Percentiles rank a stretch among this genome's conserved stretches.
These are phyloP conservation scores for Otus sunia DNA, from an alignment of 2,113 vertebrate species.

Conservation along the genomic window DNA sequence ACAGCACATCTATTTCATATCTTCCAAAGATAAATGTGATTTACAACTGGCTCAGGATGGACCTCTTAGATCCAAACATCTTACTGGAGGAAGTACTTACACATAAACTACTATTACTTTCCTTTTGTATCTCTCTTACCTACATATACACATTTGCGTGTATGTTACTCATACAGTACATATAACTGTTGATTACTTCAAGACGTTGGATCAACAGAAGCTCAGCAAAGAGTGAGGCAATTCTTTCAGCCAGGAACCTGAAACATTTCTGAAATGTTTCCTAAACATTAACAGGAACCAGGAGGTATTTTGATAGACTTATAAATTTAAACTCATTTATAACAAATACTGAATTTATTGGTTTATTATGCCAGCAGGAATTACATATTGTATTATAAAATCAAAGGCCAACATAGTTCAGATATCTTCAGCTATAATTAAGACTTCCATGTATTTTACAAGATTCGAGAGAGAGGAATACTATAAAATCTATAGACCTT, in stretches of 20 bases:
- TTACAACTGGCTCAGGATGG: neutral
- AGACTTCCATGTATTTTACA: constrained; percentile 71
- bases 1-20: neutral
- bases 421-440: constrained; percentile 75
- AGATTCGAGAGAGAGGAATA: constrained; percentile 36
- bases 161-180: neutral
- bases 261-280: constrained; percentile 78
- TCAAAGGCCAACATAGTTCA: constrained; percentile 79
- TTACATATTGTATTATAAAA: constrained; percentile 79
- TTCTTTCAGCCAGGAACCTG: constrained; percentile 50
- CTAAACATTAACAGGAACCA: constrained; percentile 76
- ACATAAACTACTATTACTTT: neutral
- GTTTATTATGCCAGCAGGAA: constrained; percentile 77
- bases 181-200: constrained; percentile 18
- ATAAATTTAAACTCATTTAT: constrained; percentile 79
- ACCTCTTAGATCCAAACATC: neutral
- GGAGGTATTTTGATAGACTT: constrained; percentile 81
- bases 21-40: neutral
- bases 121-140: neutral
- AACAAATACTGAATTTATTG: constrained; percentile 78
- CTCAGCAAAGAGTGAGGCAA: constrained; percentile 25
- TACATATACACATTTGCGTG: neutral
- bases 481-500: constrained; percentile 11
- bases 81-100: neutral
- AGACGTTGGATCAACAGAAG: constrained; percentile 35